Evolutionary conservation across 2,113 vertebrate species (phyloP).

Genomic region (Lepisosteus oculatus): DNA sequence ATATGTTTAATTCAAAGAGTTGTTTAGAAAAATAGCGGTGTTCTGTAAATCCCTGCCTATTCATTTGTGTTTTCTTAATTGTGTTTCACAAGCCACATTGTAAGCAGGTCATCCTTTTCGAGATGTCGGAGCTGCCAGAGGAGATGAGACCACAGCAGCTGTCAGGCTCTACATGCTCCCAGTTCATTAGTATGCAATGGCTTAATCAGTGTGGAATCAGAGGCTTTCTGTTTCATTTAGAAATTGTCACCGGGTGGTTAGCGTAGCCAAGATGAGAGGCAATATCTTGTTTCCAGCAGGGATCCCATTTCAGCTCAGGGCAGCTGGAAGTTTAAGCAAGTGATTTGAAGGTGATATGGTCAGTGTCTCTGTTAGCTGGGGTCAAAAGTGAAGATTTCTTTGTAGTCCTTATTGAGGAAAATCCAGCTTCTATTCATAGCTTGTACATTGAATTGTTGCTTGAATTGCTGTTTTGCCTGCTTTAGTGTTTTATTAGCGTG

Average conservation of each 20-base stretch:
- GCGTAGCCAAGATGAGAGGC: not conserved
- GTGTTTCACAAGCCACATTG: not conserved
- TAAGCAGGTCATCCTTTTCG: not conserved
- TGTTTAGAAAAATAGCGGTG: too few species aligned
- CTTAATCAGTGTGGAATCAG: slow-evolving; percentile 66
- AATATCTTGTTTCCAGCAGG: slow-evolving; percentile 3
- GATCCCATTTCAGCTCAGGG: not conserved
- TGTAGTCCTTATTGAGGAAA: too few species aligned
- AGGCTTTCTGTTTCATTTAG: slow-evolving; percentile 15
- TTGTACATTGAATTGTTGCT: too few species aligned
- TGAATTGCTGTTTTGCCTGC: too few species aligned
- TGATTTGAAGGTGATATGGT: not conserved
- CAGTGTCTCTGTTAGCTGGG: not conserved
- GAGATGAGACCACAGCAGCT: slow-evolving; percentile 60
- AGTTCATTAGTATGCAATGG: slow-evolving; percentile 70
- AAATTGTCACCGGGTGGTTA: not conserved
- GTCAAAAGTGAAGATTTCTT: not conserved
- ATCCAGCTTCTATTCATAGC: too few species aligned
- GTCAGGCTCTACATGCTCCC: slow-evolving; percentile 53
- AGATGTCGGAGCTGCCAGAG: slow-evolving; percentile 44
- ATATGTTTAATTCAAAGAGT: too few species aligned
- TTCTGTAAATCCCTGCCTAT: too few species aligned
- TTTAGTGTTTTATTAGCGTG: too few species aligned
- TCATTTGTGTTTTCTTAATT: not conserved
- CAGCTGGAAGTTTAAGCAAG: not conserved